Evolutionary conservation across 2,888 invertebrate genomes (phyloP), one percentile per base, ranked within the genome.

Genomic region (Xanthorhoe designata): DNA sequence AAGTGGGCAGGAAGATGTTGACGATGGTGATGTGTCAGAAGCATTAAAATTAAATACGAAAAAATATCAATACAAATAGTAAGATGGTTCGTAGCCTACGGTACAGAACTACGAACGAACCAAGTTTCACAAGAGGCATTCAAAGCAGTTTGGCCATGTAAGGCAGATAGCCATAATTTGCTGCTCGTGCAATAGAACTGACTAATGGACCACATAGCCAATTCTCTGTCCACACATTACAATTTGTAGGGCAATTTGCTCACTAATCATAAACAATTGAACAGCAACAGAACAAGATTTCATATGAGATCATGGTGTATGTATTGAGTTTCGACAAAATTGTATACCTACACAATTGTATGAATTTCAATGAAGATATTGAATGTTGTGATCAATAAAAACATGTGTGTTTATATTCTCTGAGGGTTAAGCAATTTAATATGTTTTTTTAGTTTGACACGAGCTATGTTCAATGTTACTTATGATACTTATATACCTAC

Each of bases 251-350:
- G 77, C 83, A 80, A 80, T 79, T 80, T 79, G 77, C 82, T 59
- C 77, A 75, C 75, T 82, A 84, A 88, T 88, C 83, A 85, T 79
- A 82, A 84, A 79, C 83, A 86, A 88, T 87, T 87, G 82, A 75
- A 70, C 69, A 72, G 71, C 71, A 79, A 75, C 32, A 70, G 71
- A 73, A 70, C 67, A 79, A 65, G 75, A 80, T 79, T 78, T 76
- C 51, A 74, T 73, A 76, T 78, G 76, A 81, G 79, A 79, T 81
- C 81, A 80, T 71, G 67, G 53, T n/a, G n/a, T n/a, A n/a, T 73
- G 67, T 75, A 74, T 78, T 66, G 67, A 69, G 75, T 82, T 73
- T 72, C 70, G 38, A 57, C 38, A 63, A 64, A 67, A 55, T 63
- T 38, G 29, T 53, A 64, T 64, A 61, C 42, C 17, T 50, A 57